A percentile compares a stretch with the other conserved stretches of the same genome.
Evolutionary conservation across 2,888 invertebrate species (phyloP).

Genomic region (Linnaemya tessellans): DNA sequence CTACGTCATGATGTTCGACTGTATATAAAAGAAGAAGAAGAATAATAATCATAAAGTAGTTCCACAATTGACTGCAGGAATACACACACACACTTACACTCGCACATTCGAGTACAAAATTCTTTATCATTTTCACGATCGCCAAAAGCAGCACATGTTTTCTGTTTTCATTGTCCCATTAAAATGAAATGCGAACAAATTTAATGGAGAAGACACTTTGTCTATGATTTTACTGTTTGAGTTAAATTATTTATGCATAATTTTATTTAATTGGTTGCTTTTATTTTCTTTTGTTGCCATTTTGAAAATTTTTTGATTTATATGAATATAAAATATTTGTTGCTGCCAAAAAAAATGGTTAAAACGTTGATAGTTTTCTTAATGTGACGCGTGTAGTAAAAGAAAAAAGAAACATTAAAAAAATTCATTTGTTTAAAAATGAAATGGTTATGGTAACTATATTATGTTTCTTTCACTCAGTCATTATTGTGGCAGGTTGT

Average conservation of each 20-base stretch:
- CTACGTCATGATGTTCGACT: not conserved
- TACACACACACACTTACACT: not conserved
- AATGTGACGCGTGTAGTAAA: no score
- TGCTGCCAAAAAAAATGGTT: constrained; percentile 42
- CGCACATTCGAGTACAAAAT: not conserved
- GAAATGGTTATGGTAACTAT: no score
- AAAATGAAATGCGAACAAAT: not conserved
- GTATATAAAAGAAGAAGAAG: not conserved
- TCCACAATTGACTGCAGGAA: constrained; percentile 12
- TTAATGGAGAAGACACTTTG: constrained; percentile 46
- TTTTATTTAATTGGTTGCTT: constrained; percentile 4
- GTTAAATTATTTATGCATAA: not conserved
- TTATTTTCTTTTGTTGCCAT: not conserved
- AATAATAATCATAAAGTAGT: not conserved
- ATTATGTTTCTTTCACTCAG: no score
- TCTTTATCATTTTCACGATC: constrained; percentile 21
- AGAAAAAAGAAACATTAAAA: no score
- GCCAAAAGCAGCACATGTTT: constrained; percentile 32
- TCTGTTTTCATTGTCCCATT: constrained; percentile 12
- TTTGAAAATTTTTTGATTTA: constrained; percentile 6
- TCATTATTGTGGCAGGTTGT: no score
- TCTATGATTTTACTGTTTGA: constrained; percentile 19
- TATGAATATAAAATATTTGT: constrained; percentile 6
- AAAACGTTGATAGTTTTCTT: no score
- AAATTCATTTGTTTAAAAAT: no score